Evolutionary conservation across 2,113 vertebrate genomes (phyloP).

Genomic region (Laticauda laticaudata): DNA sequence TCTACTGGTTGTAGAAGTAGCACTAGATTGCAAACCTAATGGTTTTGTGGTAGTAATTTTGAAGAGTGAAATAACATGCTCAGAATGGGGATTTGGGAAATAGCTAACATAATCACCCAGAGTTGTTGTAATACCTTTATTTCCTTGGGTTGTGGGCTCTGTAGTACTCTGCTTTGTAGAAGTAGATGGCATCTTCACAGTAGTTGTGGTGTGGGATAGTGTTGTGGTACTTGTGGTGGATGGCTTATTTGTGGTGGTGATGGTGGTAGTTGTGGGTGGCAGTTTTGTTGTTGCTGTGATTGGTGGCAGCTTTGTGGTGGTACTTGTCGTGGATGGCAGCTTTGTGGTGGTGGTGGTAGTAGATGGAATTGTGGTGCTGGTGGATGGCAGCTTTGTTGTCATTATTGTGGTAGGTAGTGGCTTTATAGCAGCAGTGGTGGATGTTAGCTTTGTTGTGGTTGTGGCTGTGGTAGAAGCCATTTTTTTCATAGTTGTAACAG

Average conservation of each 20-base stretch:
- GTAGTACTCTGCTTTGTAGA: slow-evolving; percentile 14
- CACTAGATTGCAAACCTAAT: neutral
- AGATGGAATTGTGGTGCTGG: neutral
- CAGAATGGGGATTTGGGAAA: slow-evolving; percentile 21
- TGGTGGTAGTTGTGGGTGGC: neutral
- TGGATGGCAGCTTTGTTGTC: neutral
- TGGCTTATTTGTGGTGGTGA: neutral
- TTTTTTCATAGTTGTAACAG: neutral
- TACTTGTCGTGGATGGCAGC: neutral
- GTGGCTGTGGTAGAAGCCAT: neutral
- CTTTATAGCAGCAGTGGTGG: slow-evolving; percentile 2
- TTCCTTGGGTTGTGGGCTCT: slow-evolving; percentile 12
- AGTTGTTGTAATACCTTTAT: slow-evolving; percentile 20
- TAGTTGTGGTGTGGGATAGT: neutral
- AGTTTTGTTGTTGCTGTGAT: neutral
- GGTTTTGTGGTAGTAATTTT: slow-evolving; percentile 41
- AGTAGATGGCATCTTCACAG: slow-evolving; percentile 30
- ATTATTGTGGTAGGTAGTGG: neutral
- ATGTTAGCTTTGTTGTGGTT: slow-evolving; percentile 18
- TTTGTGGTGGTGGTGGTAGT: neutral
- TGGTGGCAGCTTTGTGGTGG: neutral
- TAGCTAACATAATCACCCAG: slow-evolving; percentile 5
- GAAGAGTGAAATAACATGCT: slow-evolving; percentile 21
- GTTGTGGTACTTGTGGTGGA: neutral
- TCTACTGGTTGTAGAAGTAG: slow-evolving; percentile 25